These are phyloP conservation scores for Ectropis grisescens DNA, from an alignment of 1,140 invertebrate species.

Conservation along the genomic window DNA sequence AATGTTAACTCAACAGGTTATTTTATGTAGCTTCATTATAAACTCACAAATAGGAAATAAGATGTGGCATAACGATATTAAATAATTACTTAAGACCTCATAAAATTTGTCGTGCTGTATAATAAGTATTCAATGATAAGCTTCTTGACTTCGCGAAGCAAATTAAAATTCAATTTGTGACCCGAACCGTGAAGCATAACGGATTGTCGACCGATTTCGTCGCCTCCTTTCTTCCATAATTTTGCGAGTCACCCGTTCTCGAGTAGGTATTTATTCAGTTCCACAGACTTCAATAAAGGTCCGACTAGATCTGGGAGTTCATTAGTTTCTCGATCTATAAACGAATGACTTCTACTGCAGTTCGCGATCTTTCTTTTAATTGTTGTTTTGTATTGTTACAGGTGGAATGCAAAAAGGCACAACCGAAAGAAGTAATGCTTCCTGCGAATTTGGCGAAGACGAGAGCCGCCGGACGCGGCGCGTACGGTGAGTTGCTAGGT, in stretches of 20 bases:
- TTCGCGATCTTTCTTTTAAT: too few relatives aligned
- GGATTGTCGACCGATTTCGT: conserved; percentile 56
- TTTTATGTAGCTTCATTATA: too few relatives aligned
- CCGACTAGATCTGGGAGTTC: background rate
- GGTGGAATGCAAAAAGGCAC: conserved; percentile 99
- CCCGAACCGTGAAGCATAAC: conserved; percentile 56
- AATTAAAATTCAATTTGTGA: conserved; percentile 67
- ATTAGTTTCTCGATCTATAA: background rate
- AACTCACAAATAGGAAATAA: too few relatives aligned
- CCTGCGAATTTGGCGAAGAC: conserved; percentile 94
- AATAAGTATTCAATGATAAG: conserved; percentile 57
- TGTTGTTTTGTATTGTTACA: conserved; percentile 67
- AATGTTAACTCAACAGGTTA: too few relatives aligned
- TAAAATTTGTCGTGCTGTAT: conserved; percentile 39
- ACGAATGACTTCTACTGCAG: too few relatives aligned
- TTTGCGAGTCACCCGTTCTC: conserved; percentile 42
- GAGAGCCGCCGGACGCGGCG: conserved; percentile 89
- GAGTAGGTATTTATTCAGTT: conserved; percentile 41
- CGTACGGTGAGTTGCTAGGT: conserved; percentile 96
- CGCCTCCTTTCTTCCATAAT: conserved; percentile 55
- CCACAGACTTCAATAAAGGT: conserved; percentile 33
- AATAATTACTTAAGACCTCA: conserved; percentile 31
- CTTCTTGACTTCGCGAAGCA: conserved; percentile 55
- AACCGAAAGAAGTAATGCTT: conserved; percentile 99
- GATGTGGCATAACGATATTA: conserved; percentile 16